A percentile compares a stretch with the other conserved stretches of the same genome.
phyloP scores from a whole-genome alignment of 2,113 vertebrate genomes.

The Oostethus manadensis region DNA sequence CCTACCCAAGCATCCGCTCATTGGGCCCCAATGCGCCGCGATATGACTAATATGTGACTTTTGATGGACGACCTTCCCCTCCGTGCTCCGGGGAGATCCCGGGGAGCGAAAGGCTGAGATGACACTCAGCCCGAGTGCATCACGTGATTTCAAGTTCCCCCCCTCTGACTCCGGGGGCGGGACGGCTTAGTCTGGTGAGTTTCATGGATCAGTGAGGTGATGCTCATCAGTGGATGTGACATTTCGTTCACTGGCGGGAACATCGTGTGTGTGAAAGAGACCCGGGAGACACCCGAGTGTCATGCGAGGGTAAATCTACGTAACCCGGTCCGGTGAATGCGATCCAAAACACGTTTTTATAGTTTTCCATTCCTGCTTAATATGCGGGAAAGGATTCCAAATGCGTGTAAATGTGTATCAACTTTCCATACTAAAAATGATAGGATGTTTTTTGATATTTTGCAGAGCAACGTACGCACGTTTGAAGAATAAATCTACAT shows the following conservation, averaged over 20 bases:
- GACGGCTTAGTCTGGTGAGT: slow-evolving; percentile 15
- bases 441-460: too few species aligned
- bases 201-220: slow-evolving; percentile 48
- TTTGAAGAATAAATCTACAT: too few species aligned
- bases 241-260: slow-evolving; percentile 41
- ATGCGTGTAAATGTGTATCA: too few species aligned
- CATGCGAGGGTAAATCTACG: slow-evolving; percentile 23
- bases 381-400: too few species aligned
- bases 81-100: slow-evolving; percentile 31
- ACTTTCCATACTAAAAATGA: too few species aligned
- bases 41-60: slow-evolving; percentile 58
- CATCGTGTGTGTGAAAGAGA: slow-evolving; percentile 4
- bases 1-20: slow-evolving; percentile 25
- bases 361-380: too few species aligned
- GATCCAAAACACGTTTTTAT: too few species aligned
- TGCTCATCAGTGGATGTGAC: slow-evolving; percentile 43
- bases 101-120: slow-evolving; percentile 35
- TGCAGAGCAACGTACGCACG: too few species aligned
- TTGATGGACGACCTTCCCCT: slow-evolving; percentile 53
- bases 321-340: too few species aligned
- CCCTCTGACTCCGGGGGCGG: slow-evolving; percentile 2
- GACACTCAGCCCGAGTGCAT: slow-evolving; percentile 22
- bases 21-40: slow-evolving; percentile 16
- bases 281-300: slow-evolving; percentile 7
- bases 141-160: slow-evolving; percentile 24